Base-by-base conservation (phyloP, 2,797 vertebrate genomes). In the Orientallactaga sibirica region DNA sequence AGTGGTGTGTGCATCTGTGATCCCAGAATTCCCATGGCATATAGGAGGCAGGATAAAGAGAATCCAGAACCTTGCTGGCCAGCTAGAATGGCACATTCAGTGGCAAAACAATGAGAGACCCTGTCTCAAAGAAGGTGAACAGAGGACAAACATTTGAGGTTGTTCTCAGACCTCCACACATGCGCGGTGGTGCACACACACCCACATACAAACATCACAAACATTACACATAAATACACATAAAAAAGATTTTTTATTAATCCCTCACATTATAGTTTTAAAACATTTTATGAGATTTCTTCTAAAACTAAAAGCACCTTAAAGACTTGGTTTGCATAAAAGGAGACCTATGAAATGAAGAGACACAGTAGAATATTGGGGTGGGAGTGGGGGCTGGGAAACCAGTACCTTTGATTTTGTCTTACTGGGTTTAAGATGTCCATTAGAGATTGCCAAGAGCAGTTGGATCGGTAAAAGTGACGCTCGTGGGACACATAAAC, bases 161-260 rank as follows among this genome's bases (percentile, higher is more conserved):
- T 58, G 55, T 58, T 16, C 55, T 58, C 55, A 58, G 55, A 58
- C 55, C 55, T 58, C 12, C 55, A 16, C 55, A 58, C 55, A 58
- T 58, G 55, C 15, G 55, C 55, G 14, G 48, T 48, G 48, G 48
- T 8, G 48, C 48, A 48, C 48, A 48, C 55, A 16, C 55, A 58
- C 55, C 55, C 55, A 58, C 15, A 58, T 58, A 16, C 55, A 14
- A 15, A 16, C 55, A 16, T 58, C 55, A 58, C 16, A 58, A 11
- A 15, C 55, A 58, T 48, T 48, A 58, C 55, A 16, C 55, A 4
- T 58, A 58, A 14, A 58, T 58, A 58, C 11, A 16, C 55, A 58
- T 58, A 16, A 58, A 58, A 52, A 58, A 58, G 6, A 71, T 90
- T 89, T 91, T 27, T 88, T 71, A 67, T 86, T 87, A 55, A 90